Evolutionary conservation across 2,888 invertebrate genomes (phyloP).

Genomic region (Notocelia uddmanniana): DNA sequence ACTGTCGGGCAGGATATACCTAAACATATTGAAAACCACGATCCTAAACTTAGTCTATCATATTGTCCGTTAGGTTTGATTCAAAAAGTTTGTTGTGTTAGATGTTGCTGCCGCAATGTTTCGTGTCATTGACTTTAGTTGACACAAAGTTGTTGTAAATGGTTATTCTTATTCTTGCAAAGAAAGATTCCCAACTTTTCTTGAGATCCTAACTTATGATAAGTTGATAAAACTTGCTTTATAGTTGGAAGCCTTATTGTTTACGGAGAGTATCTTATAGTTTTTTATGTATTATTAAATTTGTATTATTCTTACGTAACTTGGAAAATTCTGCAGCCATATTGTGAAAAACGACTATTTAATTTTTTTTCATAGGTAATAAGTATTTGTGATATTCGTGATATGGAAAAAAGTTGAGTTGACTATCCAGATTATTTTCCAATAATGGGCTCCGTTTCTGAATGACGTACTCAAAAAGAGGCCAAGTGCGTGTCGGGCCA

Average conservation of each 20-base stretch:
- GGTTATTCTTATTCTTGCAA: constrained; percentile 31
- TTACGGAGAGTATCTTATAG: not conserved
- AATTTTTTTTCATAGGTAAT: no score
- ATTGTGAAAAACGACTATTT: no score
- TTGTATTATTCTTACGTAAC: no score
- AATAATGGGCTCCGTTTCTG: no score
- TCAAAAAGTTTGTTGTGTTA: constrained; percentile 30
- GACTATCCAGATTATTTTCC: no score
- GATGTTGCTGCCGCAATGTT: constrained; percentile 51
- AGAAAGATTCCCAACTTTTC: constrained; percentile 28
- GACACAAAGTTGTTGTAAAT: constrained; percentile 47
- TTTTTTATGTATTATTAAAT: not conserved
- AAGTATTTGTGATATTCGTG: no score
- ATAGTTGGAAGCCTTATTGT: constrained; percentile 5
- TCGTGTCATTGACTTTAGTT: constrained; percentile 55
- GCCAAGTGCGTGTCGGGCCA: no score
- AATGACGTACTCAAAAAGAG: no score
- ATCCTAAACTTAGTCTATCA: constrained; percentile 31
- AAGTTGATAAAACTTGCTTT: constrained; percentile 10
- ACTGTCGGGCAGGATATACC: not conserved
- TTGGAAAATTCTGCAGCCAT: no score
- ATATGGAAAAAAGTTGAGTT: no score
- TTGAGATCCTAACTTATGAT: constrained; percentile 5
- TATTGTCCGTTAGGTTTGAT: constrained; percentile 44
- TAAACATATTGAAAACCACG: not conserved